Conservation (phyloP, 2,888 invertebrate genomes). For the Diarsia dahlii region DNA sequence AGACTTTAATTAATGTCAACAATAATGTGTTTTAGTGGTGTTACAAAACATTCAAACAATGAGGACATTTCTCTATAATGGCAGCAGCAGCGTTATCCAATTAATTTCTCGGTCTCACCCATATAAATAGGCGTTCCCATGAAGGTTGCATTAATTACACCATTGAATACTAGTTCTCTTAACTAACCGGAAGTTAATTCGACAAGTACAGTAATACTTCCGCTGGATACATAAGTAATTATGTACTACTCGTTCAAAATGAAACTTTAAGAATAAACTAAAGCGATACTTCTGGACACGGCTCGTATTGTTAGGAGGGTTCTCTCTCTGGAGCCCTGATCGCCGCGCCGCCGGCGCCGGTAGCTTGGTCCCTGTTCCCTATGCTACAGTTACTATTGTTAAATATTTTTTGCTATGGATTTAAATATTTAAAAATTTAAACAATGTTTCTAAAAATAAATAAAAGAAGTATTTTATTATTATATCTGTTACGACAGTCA, state of each 20-base stretch:
- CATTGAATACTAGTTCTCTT: constrained; percentile 52
- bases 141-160: constrained; percentile 44
- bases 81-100: constrained; percentile 6
- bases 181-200: constrained; percentile 58
- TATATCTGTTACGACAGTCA: background rate
- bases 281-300: too few species aligned
- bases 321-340: too few species aligned
- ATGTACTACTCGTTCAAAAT: background rate
- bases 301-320: too few species aligned
- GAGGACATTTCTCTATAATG: background rate
- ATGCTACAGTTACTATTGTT: too few species aligned
- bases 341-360: too few species aligned
- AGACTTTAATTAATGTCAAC: background rate
- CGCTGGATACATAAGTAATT: constrained; percentile 27
- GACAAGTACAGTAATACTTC: constrained; percentile 49
- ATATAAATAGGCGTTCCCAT: constrained; percentile 30
- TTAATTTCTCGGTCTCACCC: constrained; percentile 32
- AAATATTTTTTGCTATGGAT: too few species aligned
- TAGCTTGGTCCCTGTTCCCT: too few species aligned
- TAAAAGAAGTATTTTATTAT: too few species aligned
- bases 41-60: constrained; percentile 1
- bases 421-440: too few species aligned
- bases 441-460: too few species aligned
- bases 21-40: background rate
- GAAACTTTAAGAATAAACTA: background rate